Conservation (phyloP, 2,113 vertebrate species). For the Rallus limicola region DNA sequence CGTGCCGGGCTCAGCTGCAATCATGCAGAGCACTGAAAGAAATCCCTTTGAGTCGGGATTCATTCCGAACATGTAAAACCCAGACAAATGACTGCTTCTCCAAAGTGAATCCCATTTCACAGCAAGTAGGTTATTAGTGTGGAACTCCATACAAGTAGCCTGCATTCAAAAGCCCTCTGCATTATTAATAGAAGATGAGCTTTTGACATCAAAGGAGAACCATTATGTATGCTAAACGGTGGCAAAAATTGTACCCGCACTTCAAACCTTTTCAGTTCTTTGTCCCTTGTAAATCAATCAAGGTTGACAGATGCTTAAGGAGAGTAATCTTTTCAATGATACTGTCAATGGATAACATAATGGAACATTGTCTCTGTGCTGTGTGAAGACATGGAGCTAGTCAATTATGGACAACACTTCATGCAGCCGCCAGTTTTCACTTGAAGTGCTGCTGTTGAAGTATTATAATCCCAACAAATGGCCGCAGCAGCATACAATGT, state of each 20-base stretch:
- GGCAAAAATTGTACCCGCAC: slow-evolving; percentile 70
- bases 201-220: slow-evolving; percentile 74
- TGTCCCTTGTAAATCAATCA: slow-evolving; percentile 79
- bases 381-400: slow-evolving; percentile 76
- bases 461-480: slow-evolving; percentile 76
- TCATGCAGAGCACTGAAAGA: slow-evolving; percentile 57
- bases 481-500: slow-evolving; percentile 65
- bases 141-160: slow-evolving; percentile 68
- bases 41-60: slow-evolving; percentile 72
- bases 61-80: slow-evolving; percentile 66
- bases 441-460: slow-evolving; percentile 72
- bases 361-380: slow-evolving; percentile 78
- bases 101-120: slow-evolving; percentile 77
- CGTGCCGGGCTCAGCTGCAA: slow-evolving; percentile 60
- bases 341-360: slow-evolving; percentile 77
- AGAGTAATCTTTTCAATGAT: slow-evolving; percentile 79
- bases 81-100: slow-evolving; percentile 73
- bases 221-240: slow-evolving; percentile 75
- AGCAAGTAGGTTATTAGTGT: slow-evolving; percentile 74
- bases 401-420: slow-evolving; percentile 78
- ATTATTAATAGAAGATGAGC: slow-evolving; percentile 77
- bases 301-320: slow-evolving; percentile 78
- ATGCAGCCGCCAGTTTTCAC: slow-evolving; percentile 69
- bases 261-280: slow-evolving; percentile 74
- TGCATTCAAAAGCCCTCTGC: slow-evolving; percentile 71